Conservation (phyloP, 2,888 invertebrate genomes). For the Athripsodes cinereus region DNA sequence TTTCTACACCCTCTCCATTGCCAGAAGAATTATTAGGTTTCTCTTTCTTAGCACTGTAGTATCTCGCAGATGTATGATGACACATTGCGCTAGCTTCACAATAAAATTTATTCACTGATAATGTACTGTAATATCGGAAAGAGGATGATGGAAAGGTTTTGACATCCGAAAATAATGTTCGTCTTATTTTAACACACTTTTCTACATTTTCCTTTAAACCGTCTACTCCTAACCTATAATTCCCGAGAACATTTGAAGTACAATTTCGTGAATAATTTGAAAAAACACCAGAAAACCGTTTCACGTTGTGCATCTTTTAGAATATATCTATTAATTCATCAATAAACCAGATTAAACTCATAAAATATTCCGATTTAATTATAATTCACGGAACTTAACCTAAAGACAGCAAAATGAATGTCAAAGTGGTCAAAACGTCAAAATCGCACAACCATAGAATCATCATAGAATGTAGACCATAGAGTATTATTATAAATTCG, state of each 20-base stretch:
- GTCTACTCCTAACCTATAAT: not conserved
- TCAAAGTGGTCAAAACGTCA: too few relatives aligned
- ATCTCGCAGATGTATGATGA: not conserved
- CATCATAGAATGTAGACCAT: too few relatives aligned
- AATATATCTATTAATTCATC: too few relatives aligned
- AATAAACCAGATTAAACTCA: too few relatives aligned
- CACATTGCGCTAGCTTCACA: too few relatives aligned
- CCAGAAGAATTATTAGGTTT: conserved; percentile 15
- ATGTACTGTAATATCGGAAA: too few relatives aligned
- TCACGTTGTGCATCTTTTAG: conserved; percentile 10
- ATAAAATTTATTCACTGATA: too few relatives aligned
- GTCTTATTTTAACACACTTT: not conserved
- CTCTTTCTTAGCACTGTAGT: conserved; percentile 23
- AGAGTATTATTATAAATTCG: too few relatives aligned
- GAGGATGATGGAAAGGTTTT: not conserved
- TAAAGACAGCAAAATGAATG: too few relatives aligned
- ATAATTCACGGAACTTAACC: too few relatives aligned
- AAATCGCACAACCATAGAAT: too few relatives aligned
- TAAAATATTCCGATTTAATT: too few relatives aligned
- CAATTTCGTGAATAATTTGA: conserved; percentile 4
- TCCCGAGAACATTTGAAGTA: not conserved
- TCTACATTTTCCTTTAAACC: not conserved
- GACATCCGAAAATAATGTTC: not conserved
- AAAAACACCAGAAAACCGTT: conserved; percentile 6
- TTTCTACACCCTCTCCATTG: conserved; percentile 26